Base-by-base conservation (phyloP, 1,140 invertebrate species). In the Lethocerus indicus region DNA sequence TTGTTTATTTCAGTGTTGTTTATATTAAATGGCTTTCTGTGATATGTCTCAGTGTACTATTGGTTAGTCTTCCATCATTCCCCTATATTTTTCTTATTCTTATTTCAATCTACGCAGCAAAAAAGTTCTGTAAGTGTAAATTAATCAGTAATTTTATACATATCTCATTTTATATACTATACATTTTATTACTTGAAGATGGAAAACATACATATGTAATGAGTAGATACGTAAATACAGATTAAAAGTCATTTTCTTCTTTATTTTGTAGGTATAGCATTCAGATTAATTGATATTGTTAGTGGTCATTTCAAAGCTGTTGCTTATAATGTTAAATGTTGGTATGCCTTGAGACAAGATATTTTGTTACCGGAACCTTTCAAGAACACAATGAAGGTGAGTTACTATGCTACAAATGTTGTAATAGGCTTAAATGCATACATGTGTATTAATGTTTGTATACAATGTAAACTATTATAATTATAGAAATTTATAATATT, bases 281-380 rank as follows among this genome's bases (percentile, higher is more conserved):
- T 56, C 56, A 60, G 59, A 35, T 51, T 64, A 14, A 61, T 54
- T 50, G 54, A 52, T n/a, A 52, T 59, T 40, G 52, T 63, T 45
- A 46, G 49, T 26, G 50, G 52, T 40, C 55, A 60, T 21, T 51
- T 41, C 25, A 47, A 51, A 6, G 39, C 42, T 29, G 32, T 60
- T 24, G 50, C 49, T 29, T 40, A 58, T 40, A 32, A 56, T 28
- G 39, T 59, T 9, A 50, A 25, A 3, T n/a, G 28, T 1, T 64
- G 57, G 55, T 58, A 53, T 36, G 49, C 54, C 5, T 39, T 40
- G 20, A 60, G 66, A 40, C 57, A 58, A 51, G 57, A 70, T 47
- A 66, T 68, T 32, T 52, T 74, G 18, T 63, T 70, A n/a, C 73
- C 74, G 6, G 59, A 64, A 24, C 70, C 72, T 39, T 54, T 76